Evolutionary conservation across 2,113 vertebrate species (phyloP).

Genomic region (Oryzias celebensis): DNA sequence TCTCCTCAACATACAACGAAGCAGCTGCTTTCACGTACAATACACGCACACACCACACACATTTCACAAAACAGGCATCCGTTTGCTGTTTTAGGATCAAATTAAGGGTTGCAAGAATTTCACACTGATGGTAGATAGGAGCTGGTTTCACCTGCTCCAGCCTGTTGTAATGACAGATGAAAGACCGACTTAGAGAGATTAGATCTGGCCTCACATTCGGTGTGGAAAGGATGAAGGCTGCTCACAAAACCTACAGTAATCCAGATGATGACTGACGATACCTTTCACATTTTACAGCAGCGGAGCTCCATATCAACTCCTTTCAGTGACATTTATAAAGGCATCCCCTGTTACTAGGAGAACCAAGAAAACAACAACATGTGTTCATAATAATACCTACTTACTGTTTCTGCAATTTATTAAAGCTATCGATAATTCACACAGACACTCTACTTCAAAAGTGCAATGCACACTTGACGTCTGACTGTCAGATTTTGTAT

Average conservation of each 20-base stretch:
- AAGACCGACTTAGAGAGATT: conserved; percentile 67
- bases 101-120: conserved; percentile 78
- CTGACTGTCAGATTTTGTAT: conserved; percentile 25
- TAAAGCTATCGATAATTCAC: conserved; percentile 12
- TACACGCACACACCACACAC: conserved; percentile 26
- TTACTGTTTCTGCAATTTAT: conserved; percentile 10
- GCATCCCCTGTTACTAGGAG: neutral
- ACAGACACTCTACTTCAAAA: conserved; percentile 6
- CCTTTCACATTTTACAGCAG: conserved; percentile 29
- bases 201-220: conserved; percentile 62
- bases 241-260: conserved; percentile 62
- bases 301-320: conserved; percentile 3
- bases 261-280: conserved; percentile 50
- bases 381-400: conserved; percentile 7
- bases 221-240: conserved; percentile 44
- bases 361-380: conserved; percentile 17
- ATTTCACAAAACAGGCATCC: conserved; percentile 54
- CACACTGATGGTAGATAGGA: conserved; percentile 70
- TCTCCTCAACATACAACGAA: conserved; percentile 50
- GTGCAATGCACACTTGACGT: conserved; percentile 4
- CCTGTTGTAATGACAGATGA: conserved; percentile 73
- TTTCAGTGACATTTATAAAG: neutral
- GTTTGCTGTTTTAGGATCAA: conserved; percentile 82
- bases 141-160: conserved; percentile 71
- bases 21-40: conserved; percentile 75